Conservation (phyloP, 2,888 invertebrate genomes). For the Sarcophaga rosellei region DNA sequence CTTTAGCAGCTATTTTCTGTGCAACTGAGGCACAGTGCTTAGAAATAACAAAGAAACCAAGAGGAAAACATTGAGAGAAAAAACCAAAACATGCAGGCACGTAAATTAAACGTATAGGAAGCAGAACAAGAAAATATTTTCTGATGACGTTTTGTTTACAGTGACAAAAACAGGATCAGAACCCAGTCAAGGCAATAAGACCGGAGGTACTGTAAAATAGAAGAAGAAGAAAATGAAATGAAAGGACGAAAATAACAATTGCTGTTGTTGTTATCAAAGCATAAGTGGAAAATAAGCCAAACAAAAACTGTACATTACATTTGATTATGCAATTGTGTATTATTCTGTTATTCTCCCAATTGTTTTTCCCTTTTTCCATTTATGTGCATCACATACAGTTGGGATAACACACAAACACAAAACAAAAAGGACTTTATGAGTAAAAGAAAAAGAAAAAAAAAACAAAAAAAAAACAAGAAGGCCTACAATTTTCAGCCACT, state of each 20-base stretch:
- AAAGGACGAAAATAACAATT: constrained; percentile 41
- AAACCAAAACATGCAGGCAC: constrained; percentile 57
- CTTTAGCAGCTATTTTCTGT: neutral
- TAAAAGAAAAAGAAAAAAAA: constrained; percentile 1
- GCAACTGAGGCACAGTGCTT: neutral
- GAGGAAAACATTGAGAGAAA: constrained; percentile 12
- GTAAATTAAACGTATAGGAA: constrained; percentile 53
- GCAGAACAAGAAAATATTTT: neutral
- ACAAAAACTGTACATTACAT: constrained; percentile 59
- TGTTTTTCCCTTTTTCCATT: constrained; percentile 27
- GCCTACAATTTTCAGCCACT: neutral
- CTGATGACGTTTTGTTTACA: constrained; percentile 42
- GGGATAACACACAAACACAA: neutral
- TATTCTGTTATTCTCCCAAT: constrained; percentile 31
- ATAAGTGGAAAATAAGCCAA: constrained; percentile 64
- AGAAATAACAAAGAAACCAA: neutral
- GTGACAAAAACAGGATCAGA: constrained; percentile 40
- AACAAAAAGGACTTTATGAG: neutral
- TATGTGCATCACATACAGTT: constrained; percentile 37
- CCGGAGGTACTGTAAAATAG: neutral
- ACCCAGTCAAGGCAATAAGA: neutral
- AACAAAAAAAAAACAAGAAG: neutral
- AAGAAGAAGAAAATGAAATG: neutral
- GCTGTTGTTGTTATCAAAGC: constrained; percentile 39
- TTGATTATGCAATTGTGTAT: constrained; percentile 61